Base-by-base conservation (phyloP, 2,113 vertebrate genomes). In the Salvelinus alpinus region DNA sequence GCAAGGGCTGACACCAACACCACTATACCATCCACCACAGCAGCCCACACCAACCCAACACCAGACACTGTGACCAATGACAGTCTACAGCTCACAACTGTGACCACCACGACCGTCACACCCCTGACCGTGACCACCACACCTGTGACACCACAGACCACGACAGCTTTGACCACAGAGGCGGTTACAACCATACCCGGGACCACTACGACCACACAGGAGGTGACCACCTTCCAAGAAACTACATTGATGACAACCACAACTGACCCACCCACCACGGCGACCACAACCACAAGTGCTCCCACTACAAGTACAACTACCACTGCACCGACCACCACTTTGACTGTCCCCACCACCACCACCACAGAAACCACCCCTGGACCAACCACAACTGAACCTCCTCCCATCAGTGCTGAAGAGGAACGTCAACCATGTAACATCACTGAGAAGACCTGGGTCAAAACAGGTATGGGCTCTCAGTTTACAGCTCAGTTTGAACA, bases 361-460 rank as follows among this genome's bases (percentile, higher is more conserved):
- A 90, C 88, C 12, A 81, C 79, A 0, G 25, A 13, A 27, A 66
- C 25, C 25, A 27, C 38, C 1, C 76, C 84, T 75, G 64, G 72
- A 2, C 80, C 84, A 25, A 83, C 78, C 5, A 88, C 86, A 64
- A 72, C 82, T 64, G 79, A 84, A 54, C 68, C 83, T 70, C 84
- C 83, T 0, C 75, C 91, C 25, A 91, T 91, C 31, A 88, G 89
- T 65, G 91, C 91, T 18, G 91, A 91, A 57, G 92, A 90, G 11
- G 84, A 92, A 76, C 80, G 84, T 34, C 82, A 96, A 74, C 95
- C 96, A 2, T 99, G 98, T 87, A 96, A 94, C 14, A 93, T 97
- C 84, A 98, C 98, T 1, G 89, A 94, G 78, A 94, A 91, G 84
- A 92, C 95, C 59, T 94, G 96, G 93, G 88, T 99, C 70, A 96